phyloP scores from a whole-genome alignment of 2,797 vertebrate species.

The Sternotherus odoratus region DNA sequence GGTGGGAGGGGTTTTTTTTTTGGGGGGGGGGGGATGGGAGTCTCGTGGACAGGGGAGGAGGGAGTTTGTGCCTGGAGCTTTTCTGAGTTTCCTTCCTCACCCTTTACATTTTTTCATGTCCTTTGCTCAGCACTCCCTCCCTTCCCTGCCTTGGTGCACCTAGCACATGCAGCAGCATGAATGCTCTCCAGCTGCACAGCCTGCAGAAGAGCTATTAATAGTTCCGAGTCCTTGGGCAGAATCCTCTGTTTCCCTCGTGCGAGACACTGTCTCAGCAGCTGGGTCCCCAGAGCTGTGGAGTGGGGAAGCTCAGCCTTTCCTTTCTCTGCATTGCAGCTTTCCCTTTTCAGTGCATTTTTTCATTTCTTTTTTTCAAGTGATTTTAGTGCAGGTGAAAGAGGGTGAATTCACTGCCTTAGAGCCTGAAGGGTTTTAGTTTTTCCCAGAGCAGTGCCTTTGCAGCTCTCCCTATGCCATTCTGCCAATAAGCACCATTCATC shows the following conservation, averaged over 20 bases:
- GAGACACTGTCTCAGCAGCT: not conserved
- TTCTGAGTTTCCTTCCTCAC: not conserved
- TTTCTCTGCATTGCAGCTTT: accelerated
- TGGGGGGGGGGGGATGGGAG: not conserved
- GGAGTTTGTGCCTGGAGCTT: not conserved
- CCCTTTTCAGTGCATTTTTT: accelerated
- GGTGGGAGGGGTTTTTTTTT: not conserved
- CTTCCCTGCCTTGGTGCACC: accelerated
- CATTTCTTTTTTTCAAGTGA: accelerated
- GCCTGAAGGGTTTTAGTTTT: not conserved
- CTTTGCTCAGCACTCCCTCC: not conserved
- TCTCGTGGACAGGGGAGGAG: not conserved
- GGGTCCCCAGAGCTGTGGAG: accelerated
- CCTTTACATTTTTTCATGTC: not conserved
- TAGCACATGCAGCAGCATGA: not conserved
- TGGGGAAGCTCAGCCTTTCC: not conserved
- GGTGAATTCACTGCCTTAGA: accelerated
- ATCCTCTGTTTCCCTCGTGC: accelerated
- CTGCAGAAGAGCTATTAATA: accelerated
- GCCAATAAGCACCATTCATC: accelerated
- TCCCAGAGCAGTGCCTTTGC: not conserved
- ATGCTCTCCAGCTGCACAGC: too few species aligned
- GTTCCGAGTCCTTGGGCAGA: not conserved
- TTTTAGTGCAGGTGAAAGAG: not conserved
- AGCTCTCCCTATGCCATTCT: not conserved